Evolutionary conservation across 2,888 invertebrate species (phyloP).

Genomic region (Subacronicta megacephala): DNA sequence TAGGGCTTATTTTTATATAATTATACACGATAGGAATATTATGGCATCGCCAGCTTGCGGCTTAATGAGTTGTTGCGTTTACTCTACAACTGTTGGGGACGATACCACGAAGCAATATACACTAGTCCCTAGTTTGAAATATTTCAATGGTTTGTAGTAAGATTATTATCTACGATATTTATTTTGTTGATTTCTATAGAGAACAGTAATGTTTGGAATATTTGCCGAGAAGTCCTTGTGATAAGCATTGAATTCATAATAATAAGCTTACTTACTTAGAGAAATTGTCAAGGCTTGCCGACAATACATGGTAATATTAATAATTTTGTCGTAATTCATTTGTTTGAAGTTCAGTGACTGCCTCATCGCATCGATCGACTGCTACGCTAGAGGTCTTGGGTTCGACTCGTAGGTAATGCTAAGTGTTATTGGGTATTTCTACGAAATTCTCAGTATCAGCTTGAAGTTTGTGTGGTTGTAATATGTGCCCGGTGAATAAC

Average conservation of each 20-base stretch:
- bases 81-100: too few relatives aligned
- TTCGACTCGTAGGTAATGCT: too few relatives aligned
- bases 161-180: constrained; percentile 47
- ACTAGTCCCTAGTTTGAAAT: neutral
- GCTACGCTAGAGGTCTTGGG: too few relatives aligned
- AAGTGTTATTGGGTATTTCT: too few relatives aligned
- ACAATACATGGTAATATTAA: neutral
- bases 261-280: neutral
- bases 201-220: constrained; percentile 10
- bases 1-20: too few relatives aligned
- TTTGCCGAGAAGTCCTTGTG: constrained; percentile 8
- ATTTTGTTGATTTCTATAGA: constrained; percentile 17
- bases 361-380: too few relatives aligned
- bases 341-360: neutral
- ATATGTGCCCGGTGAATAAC: too few relatives aligned
- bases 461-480: too few relatives aligned
- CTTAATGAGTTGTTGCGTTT: neutral
- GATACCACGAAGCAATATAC: too few relatives aligned
- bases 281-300: neutral
- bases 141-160: constrained; percentile 6
- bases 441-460: too few relatives aligned
- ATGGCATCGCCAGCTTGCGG: too few relatives aligned
- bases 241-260: neutral
- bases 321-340: neutral
- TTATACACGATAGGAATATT: too few relatives aligned